Evolutionary conservation across 1,140 invertebrate species (phyloP).

Genomic region (Nylanderia fulva): DNA sequence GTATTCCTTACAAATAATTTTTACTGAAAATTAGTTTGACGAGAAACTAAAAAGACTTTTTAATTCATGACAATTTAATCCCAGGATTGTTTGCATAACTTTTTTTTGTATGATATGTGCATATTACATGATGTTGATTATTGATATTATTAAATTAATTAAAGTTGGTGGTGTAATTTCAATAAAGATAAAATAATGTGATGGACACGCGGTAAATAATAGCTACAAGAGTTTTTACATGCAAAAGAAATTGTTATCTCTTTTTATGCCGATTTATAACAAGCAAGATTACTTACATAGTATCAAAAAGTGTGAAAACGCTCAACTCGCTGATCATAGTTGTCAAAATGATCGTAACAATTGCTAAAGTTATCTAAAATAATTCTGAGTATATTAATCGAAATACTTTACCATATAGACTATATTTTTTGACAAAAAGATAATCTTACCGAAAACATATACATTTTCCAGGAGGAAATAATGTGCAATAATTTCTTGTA

Average conservation of each 20-base stretch:
- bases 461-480: conserved; percentile 61
- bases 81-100: background rate
- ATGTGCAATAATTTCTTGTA: conserved; percentile 71
- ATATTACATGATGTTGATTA: no score
- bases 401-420: background rate
- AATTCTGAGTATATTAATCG: background rate
- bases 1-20: no score
- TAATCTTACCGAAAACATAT: conserved; percentile 65
- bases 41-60: background rate
- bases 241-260: background rate
- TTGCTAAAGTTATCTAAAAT: conserved; percentile 55
- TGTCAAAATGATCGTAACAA: conserved; percentile 41
- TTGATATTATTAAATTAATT: no score
- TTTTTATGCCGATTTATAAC: background rate
- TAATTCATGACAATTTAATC: background rate
- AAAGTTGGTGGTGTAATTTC: no score
- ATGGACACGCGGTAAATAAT: no score
- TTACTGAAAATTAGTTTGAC: background rate
- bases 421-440: background rate
- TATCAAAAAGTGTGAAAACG: conserved; percentile 38
- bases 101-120: no score
- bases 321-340: conserved; percentile 53
- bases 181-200: no score
- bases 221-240: background rate
- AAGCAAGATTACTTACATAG: conserved; percentile 41